Evolutionary conservation across 2,888 invertebrate species (phyloP).

Genomic region (Amphipyra berbera): DNA sequence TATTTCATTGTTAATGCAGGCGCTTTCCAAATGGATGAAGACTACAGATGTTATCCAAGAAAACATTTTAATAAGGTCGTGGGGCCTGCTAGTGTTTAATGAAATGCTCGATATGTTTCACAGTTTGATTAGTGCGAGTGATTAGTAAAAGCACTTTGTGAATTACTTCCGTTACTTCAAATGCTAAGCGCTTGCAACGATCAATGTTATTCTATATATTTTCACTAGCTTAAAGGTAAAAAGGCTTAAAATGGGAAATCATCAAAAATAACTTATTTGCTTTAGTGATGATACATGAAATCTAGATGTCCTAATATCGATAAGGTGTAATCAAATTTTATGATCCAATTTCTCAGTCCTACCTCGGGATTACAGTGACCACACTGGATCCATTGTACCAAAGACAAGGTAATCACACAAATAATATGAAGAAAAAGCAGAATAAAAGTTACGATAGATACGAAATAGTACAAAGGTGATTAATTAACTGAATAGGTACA

Average conservation of each 20-base stretch:
- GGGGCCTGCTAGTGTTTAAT: background rate
- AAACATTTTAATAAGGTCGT: background rate
- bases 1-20: no score
- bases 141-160: constrained; percentile 29
- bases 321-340: no score
- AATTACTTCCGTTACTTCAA: constrained; percentile 25
- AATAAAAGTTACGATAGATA: constrained; percentile 7
- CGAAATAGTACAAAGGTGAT: constrained; percentile 18
- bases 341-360: no score
- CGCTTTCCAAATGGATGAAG: no score
- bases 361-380: background rate
- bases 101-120: constrained; percentile 17
- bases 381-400: background rate
- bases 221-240: no score
- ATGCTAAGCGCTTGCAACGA: constrained; percentile 7
- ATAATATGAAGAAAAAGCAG: constrained; percentile 4
- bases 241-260: no score
- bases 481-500: constrained; percentile 35
- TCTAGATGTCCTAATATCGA: no score
- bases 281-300: no score
- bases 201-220: no score
- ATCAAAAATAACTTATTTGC: no score
- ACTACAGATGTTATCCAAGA: no score
- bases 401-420: background rate
- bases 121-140: constrained; percentile 35